Base-by-base conservation (phyloP, 2,113 vertebrate genomes). In the Prochilodus magdalenae region DNA sequence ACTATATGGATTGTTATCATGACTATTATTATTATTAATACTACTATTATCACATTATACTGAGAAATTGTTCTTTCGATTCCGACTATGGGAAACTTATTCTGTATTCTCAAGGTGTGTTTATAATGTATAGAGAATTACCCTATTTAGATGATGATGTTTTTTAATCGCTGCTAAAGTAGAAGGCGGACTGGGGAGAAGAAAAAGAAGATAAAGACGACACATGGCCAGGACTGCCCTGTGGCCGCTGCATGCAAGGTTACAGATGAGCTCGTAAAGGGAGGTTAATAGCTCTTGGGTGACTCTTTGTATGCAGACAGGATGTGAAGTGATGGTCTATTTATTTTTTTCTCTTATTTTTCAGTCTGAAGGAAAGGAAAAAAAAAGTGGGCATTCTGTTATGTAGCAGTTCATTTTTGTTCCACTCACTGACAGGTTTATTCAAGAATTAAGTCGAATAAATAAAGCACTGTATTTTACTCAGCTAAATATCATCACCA, bases 1-100 rank as follows among this genome's bases (percentile, higher is more conserved):
- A 92, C 87, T 89, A 87, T 89, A 91, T 91, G 89, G 91, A 92
- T 91, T 90, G 89, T 91, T 92, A 90, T 89, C 88, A 89, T 77
- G 29, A 87, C 89, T 91, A 91, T 69, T 84, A 72, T 78, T 89
- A 87, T 88, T 91, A 91, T 69, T 84, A 72, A 70, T 89, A 44
- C 40, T 44, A 89, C 85, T 91, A 88, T 88, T 88, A 93, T 91
- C 87, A 89, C 89, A 90, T 90, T 90, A 82, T 90, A 91, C 88
- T 75, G 84, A 88, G 86, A 86, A 72, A 84, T 88, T 90, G 88
- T 91, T 76, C 81, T 86, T 85, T 83, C 70, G 73, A 81, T 87
- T 87, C 83, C 87, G 88, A 87, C 83, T 84, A 86, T 89, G 89
- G 85, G 84, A 86, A 86, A 88, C n/a, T n/a, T n/a, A n/a, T 90